Percentiles rank a stretch among this genome's conserved stretches.
phyloP scores from a whole-genome alignment of 1,140 invertebrate genomes.

The Prorops nasuta region DNA sequence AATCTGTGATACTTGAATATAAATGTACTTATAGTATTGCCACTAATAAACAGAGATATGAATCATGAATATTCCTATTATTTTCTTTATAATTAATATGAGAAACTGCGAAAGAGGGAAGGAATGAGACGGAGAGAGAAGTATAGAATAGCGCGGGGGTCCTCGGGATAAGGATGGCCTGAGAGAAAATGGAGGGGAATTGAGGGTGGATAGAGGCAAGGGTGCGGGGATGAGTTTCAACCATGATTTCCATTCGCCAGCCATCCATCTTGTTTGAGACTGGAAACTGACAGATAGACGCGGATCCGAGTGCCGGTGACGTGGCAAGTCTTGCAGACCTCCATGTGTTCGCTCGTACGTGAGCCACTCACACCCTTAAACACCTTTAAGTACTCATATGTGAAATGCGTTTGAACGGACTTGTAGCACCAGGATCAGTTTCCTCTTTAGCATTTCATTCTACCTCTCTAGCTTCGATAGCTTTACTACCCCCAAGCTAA shows the following conservation, averaged over 20 bases:
- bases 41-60: no score
- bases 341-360: slow-evolving; percentile 6
- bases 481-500: no score
- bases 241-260: slow-evolving; percentile 59
- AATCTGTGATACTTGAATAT: no score
- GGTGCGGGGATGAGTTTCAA: slow-evolving; percentile 44
- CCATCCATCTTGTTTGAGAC: slow-evolving; percentile 60
- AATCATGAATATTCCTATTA: no score
- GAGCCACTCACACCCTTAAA: no score
- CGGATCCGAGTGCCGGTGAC: slow-evolving; percentile 56
- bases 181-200: neutral
- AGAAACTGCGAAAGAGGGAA: no score
- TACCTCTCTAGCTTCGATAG: no score
- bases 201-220: slow-evolving; percentile 1
- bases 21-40: no score
- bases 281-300: slow-evolving; percentile 60
- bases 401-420: neutral
- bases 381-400: no score
- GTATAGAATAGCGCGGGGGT: slow-evolving; percentile 13
- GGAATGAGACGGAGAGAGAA: no score
- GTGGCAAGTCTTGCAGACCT: slow-evolving; percentile 56
- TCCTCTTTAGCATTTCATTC: neutral
- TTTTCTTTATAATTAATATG: no score
- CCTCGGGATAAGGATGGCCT: slow-evolving; percentile 2
- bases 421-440: neutral